Conservation (phyloP, 2,888 invertebrate species). For the Sinelater perroti region DNA sequence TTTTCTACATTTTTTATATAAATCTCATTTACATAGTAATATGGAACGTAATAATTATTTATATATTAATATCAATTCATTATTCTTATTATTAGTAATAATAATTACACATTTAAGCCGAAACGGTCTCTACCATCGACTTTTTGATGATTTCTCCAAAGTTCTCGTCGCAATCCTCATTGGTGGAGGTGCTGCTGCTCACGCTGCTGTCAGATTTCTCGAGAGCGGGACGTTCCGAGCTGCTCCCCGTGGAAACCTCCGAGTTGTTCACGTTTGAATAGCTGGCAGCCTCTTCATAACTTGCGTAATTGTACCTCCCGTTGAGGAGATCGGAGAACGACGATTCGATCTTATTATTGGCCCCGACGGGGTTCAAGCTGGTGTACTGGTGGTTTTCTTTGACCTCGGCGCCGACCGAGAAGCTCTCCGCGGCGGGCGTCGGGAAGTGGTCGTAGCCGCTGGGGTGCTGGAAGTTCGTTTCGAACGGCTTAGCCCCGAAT, state of each 20-base stretch:
- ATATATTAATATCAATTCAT: conserved; percentile 43
- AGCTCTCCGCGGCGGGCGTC: conserved; percentile 60
- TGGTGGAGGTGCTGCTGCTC: conserved; percentile 46
- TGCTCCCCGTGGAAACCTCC: conserved; percentile 39
- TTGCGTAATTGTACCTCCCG: conserved; percentile 64
- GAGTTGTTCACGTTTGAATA: conserved; percentile 46
- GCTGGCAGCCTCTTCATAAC: conserved; percentile 61
- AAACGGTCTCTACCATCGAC: conserved; percentile 90
- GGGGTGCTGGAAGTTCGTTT: conserved; percentile 58
- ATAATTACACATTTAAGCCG: conserved; percentile 67
- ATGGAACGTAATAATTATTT: conserved; percentile 57
- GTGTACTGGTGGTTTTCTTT: conserved; percentile 73
- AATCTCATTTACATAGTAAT: conserved; percentile 59
- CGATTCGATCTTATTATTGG: conserved; percentile 74
- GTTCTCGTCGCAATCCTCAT: conserved; percentile 72
- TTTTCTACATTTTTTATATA: conserved; percentile 60
- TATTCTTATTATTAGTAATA: conserved; percentile 23
- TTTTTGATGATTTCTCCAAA: conserved; percentile 93
- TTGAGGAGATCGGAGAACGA: conserved; percentile 71
- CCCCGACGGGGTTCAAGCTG: conserved; percentile 72
- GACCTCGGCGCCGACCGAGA: conserved; percentile 57
- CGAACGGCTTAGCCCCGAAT: conserved; percentile 61
- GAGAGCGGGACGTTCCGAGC: conserved; percentile 33
- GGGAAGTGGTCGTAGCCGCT: conserved; percentile 67
- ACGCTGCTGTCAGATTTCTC: conserved; percentile 49